A percentile compares a stretch with the other conserved stretches of the same genome.
These are phyloP conservation scores for Metallyticus violacea DNA, from an alignment of 2,888 invertebrate species.

Conservation along the genomic window DNA sequence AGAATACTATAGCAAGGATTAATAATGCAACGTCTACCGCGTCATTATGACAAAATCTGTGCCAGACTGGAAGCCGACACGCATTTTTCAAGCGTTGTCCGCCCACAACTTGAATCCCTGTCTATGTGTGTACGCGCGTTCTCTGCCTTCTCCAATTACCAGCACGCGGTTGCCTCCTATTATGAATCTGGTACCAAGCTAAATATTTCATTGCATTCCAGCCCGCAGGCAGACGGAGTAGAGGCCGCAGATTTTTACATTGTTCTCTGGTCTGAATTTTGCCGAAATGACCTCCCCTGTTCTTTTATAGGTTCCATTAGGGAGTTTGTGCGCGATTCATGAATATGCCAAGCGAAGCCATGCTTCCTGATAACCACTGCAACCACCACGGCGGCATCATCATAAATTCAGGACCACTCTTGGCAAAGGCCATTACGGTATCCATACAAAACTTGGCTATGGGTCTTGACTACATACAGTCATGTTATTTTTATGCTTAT, in stretches of 20 bases:
- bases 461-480: too few species aligned
- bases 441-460: not conserved
- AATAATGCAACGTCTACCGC: not conserved
- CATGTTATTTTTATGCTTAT: not conserved
- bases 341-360: not conserved
- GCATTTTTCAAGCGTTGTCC: slow-evolving; percentile 15
- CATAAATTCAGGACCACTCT: slow-evolving; percentile 14
- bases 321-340: not conserved
- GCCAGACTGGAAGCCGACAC: not conserved
- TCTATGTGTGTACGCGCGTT: not conserved
- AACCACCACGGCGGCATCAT: not conserved
- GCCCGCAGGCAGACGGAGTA: too few species aligned
- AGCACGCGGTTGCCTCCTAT: not conserved
- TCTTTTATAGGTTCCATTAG: slow-evolving; percentile 11
- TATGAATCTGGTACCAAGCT: slow-evolving; percentile 6
- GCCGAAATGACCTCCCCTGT: not conserved
- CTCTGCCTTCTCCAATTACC: not conserved
- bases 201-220: not conserved
- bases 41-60: slow-evolving; percentile 17
- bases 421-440: not conserved
- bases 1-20: not conserved
- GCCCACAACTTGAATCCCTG: too few species aligned
- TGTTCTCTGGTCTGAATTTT: not conserved
- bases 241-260: not conserved
- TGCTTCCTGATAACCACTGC: slow-evolving; percentile 4